phyloP scores from a whole-genome alignment of 2,888 invertebrate species.

The Calliopum simillimum region DNA sequence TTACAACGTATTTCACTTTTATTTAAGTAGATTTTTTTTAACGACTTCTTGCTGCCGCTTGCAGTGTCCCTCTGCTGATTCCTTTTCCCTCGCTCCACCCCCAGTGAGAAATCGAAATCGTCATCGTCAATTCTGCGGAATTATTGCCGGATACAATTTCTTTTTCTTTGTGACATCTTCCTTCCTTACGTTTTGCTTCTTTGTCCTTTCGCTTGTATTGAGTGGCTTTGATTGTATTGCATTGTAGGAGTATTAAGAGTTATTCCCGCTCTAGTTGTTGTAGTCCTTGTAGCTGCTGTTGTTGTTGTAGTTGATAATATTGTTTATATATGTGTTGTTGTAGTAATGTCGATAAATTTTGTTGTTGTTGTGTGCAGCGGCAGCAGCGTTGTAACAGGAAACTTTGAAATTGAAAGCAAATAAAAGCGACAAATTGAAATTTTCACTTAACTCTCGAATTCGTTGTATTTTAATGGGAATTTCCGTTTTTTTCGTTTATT shows the following conservation, averaged over 20 bases:
- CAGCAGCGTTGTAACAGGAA: slow-evolving; percentile 21
- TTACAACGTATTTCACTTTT: slow-evolving; percentile 41
- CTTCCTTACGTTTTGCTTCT: background rate
- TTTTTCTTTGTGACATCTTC: slow-evolving; percentile 21
- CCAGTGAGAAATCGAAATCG: slow-evolving; percentile 18
- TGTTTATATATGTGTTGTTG: slow-evolving; percentile 40
- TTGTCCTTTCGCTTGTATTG: slow-evolving; percentile 16
- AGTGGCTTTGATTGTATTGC: slow-evolving; percentile 45
- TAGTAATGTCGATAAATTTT: background rate
- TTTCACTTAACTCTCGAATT: background rate
- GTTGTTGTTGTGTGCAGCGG: slow-evolving; percentile 8
- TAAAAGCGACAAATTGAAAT: slow-evolving; percentile 28
- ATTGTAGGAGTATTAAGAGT: slow-evolving; percentile 43
- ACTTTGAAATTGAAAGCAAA: slow-evolving; percentile 17
- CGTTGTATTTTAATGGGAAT: too few species aligned
- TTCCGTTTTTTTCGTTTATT: too few species aligned
- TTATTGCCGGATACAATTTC: slow-evolving; percentile 45
- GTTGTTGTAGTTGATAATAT: slow-evolving; percentile 32
- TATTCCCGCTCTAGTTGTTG: background rate
- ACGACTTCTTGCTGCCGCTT: slow-evolving; percentile 15
- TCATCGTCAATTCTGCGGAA: slow-evolving; percentile 33
- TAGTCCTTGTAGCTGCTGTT: background rate
- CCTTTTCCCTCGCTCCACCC: background rate
- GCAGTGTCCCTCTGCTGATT: background rate
- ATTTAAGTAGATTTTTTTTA: slow-evolving; percentile 25